Evolutionary conservation across 2,113 vertebrate genomes (phyloP).

Genomic region (Proterorhinus semilunaris): DNA sequence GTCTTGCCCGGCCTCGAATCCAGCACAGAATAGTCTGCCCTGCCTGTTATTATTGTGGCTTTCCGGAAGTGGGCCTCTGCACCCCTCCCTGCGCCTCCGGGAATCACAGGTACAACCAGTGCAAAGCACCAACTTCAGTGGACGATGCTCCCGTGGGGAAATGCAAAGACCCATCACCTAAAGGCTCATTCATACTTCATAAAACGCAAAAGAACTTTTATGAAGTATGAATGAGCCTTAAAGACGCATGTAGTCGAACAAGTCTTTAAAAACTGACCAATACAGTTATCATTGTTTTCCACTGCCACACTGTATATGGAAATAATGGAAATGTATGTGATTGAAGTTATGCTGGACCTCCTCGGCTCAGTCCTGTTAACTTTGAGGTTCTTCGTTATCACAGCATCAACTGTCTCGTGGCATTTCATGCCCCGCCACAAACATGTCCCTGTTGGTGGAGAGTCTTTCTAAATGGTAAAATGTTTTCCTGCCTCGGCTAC

Average conservation of each 20-base stretch:
- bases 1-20: conserved; percentile 63
- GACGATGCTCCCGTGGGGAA: not conserved
- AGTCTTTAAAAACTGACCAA: conserved; percentile 1
- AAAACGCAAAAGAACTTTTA: no score
- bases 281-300: not conserved
- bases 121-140: conserved; percentile 10
- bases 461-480: not conserved
- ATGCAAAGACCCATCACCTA: no score
- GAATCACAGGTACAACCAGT: conserved; percentile 60
- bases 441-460: not conserved
- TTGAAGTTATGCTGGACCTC: not conserved
- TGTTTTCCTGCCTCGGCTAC: conserved; percentile 8
- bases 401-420: not conserved
- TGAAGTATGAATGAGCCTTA: no score
- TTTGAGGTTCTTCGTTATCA: not conserved
- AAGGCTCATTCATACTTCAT: no score
- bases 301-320: no score
- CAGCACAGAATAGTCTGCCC: conserved; percentile 55
- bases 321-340: not conserved
- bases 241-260: not conserved
- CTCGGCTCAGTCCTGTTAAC: not conserved
- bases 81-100: conserved; percentile 56
- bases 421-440: not conserved
- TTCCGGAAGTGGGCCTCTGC: conserved; percentile 69
- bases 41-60: conserved; percentile 71